Evolutionary conservation across 2,113 vertebrate genomes (phyloP).

Genomic region (Campylomormyrus numenius): DNA sequence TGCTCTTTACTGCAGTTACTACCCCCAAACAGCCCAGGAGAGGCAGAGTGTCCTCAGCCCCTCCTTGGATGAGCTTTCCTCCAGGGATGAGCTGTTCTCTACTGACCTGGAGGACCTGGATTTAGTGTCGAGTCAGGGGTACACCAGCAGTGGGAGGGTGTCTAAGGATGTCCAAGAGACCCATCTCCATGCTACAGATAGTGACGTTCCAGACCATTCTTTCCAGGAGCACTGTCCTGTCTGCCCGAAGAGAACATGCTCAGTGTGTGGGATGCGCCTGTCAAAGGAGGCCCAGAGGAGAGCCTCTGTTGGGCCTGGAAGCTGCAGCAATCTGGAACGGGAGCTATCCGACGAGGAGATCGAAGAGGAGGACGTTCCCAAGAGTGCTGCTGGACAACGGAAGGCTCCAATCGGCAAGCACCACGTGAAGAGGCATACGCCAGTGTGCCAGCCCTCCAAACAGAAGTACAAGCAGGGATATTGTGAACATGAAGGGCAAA

Average conservation of each 20-base stretch:
- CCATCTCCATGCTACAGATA: slow-evolving; percentile 9
- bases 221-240: slow-evolving; percentile 6
- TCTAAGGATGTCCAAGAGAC: not conserved
- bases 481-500: not conserved
- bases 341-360: not conserved
- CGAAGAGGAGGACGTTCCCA: slow-evolving; percentile 15
- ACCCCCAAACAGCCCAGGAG: slow-evolving; percentile 35
- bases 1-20: slow-evolving; percentile 33
- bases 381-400: not conserved
- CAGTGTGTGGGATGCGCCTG: slow-evolving; percentile 37
- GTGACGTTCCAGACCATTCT: not conserved
- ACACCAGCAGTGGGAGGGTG: slow-evolving; percentile 26
- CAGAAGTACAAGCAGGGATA: slow-evolving; percentile 15
- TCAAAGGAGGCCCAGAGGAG: slow-evolving; percentile 4
- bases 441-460: slow-evolving; percentile 22
- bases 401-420: not conserved
- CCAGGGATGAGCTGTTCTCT: slow-evolving; percentile 46
- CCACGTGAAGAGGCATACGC: not conserved
- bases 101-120: slow-evolving; percentile 43
- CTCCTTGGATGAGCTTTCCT: slow-evolving; percentile 46
- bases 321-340: not conserved
- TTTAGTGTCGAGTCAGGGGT: slow-evolving; percentile 24
- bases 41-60: slow-evolving; percentile 45
- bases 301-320: not conserved
- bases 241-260: slow-evolving; percentile 29